These are phyloP conservation scores for Teleogryllus occipitalis DNA, from an alignment of 1,140 invertebrate species.

Conservation along the genomic window DNA sequence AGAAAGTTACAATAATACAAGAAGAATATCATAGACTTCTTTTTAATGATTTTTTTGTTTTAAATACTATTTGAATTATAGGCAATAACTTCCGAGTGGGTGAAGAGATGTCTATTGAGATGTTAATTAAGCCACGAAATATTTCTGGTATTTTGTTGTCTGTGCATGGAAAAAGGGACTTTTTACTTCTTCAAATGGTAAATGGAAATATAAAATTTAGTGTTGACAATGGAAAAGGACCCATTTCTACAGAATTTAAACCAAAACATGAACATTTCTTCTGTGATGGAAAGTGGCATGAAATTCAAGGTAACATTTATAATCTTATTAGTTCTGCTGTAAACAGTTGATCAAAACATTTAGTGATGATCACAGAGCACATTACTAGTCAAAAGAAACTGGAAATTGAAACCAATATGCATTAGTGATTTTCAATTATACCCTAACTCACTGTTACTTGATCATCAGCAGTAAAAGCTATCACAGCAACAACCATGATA, in stretches of 20 bases:
- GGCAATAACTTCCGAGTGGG: constrained; percentile 71
- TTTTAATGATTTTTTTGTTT: neutral
- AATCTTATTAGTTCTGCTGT: too few species aligned
- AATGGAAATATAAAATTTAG: constrained; percentile 73
- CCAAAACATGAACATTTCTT: constrained; percentile 54
- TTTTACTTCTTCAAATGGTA: constrained; percentile 76
- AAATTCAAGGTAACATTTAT: constrained; percentile 59
- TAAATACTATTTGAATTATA: constrained; percentile 30
- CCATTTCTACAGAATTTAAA: constrained; percentile 63
- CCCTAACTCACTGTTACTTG: too few species aligned
- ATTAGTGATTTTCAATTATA: too few species aligned
- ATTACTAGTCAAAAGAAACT: too few species aligned
- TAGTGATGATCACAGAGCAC: too few species aligned
- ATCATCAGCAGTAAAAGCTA: too few species aligned
- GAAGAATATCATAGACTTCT: neutral
- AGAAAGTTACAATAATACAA: too few species aligned
- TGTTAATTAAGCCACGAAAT: constrained; percentile 83
- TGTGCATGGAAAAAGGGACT: constrained; percentile 73
- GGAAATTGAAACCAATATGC: too few species aligned
- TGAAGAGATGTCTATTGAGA: constrained; percentile 62
- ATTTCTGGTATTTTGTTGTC: constrained; percentile 71
- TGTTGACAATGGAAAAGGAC: constrained; percentile 77
- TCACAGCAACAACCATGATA: too few species aligned
- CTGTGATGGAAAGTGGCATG: constrained; percentile 93
- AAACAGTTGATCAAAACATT: too few species aligned